Conservation (phyloP, 2,113 vertebrate genomes). For the Herpailurus yagouaroundi region DNA sequence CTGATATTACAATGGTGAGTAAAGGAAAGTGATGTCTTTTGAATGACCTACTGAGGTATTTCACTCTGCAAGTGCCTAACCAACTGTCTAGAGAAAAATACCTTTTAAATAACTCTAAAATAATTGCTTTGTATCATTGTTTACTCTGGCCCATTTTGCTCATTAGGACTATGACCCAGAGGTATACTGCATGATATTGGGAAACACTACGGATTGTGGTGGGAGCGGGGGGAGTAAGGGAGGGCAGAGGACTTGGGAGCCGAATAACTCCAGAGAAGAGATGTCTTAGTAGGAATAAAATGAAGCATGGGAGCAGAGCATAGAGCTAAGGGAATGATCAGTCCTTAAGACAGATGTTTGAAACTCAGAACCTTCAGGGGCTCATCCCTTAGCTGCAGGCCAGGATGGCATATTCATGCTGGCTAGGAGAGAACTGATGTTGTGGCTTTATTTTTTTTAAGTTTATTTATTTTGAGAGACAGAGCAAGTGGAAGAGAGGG, state of each 20-base stretch:
- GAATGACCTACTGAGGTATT: neutral
- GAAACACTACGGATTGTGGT: too few species aligned
- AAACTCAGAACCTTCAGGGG: neutral
- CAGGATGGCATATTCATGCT: neutral
- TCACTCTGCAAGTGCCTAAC: too few species aligned
- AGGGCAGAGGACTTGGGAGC: neutral
- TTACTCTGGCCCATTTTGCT: neutral
- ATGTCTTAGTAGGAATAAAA: neutral
- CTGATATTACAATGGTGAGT: neutral
- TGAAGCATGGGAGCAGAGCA: neutral
- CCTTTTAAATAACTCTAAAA: neutral
- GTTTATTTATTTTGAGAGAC: too few species aligned
- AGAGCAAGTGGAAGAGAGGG: too few species aligned
- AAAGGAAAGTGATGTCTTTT: neutral
- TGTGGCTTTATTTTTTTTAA: neutral
- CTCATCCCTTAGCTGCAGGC: neutral
- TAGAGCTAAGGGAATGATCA: neutral
- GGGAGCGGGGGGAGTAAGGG: rapidly evolving
- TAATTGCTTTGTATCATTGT: neutral
- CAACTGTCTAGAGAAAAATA: neutral
- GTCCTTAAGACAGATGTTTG: neutral
- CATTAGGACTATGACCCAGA: neutral
- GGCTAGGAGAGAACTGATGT: neutral
- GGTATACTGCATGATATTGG: neutral
- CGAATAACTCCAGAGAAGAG: neutral